Conservation (phyloP, 1,140 invertebrate genomes). For the Tigriopus japonicus region DNA sequence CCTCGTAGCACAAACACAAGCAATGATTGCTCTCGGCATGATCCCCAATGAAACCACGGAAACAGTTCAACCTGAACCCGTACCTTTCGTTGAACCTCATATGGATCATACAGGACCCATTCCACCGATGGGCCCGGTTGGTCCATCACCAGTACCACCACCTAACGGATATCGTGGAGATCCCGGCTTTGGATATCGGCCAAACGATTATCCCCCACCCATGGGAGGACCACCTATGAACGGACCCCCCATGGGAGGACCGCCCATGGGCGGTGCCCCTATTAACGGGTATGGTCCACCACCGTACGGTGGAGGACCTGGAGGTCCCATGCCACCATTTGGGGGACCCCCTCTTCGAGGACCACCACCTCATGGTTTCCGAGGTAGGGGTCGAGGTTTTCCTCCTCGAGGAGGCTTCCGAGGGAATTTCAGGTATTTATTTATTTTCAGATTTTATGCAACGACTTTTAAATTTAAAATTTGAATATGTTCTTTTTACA, state of each 20-base stretch:
- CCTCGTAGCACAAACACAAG: neutral
- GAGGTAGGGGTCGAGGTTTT: neutral
- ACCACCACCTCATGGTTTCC: neutral
- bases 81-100: neutral
- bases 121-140: neutral
- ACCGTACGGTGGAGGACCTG: neutral
- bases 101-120: neutral
- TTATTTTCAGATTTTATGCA: neutral
- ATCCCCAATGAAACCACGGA: neutral
- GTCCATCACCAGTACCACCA: neutral
- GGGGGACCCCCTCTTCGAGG: neutral
- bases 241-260: neutral
- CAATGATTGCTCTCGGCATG: constrained; percentile 3
- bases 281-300: neutral
- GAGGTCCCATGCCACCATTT: neutral
- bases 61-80: neutral
- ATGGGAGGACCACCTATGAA: neutral
- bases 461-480: no score
- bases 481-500: neutral
- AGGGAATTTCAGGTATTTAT: neutral
- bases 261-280: no score
- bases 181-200: neutral
- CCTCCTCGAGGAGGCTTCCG: neutral
- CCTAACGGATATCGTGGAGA: neutral
- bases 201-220: neutral